A percentile compares a stretch with the other conserved stretches of the same genome.
These are phyloP conservation scores for Huso huso DNA, from an alignment of 2,797 vertebrate species.

Conservation along the genomic window DNA sequence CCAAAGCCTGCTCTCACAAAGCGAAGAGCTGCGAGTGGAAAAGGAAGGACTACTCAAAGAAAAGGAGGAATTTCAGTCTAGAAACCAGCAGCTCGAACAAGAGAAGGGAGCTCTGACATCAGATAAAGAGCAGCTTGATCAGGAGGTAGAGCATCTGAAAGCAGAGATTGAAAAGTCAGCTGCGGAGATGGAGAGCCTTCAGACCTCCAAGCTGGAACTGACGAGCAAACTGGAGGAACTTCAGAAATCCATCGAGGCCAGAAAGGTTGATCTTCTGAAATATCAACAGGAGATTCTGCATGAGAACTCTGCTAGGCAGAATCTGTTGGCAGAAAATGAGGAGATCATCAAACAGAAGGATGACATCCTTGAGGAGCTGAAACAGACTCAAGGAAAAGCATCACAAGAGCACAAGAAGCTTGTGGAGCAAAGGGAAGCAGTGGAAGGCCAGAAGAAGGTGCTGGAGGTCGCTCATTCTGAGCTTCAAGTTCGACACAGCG, in stretches of 20 bases:
- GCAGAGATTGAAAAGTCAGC: constrained; percentile 49
- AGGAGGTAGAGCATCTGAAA: constrained; percentile 49
- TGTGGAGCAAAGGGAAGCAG: constrained; percentile 41
- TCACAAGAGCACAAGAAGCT: constrained; percentile 39
- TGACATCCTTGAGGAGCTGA: constrained; percentile 38
- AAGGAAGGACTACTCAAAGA: constrained; percentile 51
- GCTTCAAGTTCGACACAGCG: constrained; percentile 47
- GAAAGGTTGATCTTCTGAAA: constrained; percentile 45
- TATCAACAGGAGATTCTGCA: constrained; percentile 42
- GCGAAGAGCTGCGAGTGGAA: constrained; percentile 55
- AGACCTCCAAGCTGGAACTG: constrained; percentile 36
- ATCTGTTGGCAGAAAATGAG: constrained; percentile 61
- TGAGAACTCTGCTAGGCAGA: constrained; percentile 44
- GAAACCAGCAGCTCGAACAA: constrained; percentile 43
- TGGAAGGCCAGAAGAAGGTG: constrained; percentile 44
- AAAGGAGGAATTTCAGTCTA: constrained; percentile 55
- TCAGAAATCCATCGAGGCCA: constrained; percentile 39
- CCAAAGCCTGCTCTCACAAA: constrained; percentile 51
- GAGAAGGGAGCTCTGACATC: constrained; percentile 41
- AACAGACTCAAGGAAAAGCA: background rate
- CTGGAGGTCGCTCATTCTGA: constrained; percentile 47
- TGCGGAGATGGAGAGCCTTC: constrained; percentile 53
- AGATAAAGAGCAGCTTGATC: constrained; percentile 50
- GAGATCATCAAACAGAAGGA: constrained; percentile 41
- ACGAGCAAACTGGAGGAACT: constrained; percentile 54